Conservation (phyloP, 2,888 invertebrate genomes). For the Nudaria mundana region DNA sequence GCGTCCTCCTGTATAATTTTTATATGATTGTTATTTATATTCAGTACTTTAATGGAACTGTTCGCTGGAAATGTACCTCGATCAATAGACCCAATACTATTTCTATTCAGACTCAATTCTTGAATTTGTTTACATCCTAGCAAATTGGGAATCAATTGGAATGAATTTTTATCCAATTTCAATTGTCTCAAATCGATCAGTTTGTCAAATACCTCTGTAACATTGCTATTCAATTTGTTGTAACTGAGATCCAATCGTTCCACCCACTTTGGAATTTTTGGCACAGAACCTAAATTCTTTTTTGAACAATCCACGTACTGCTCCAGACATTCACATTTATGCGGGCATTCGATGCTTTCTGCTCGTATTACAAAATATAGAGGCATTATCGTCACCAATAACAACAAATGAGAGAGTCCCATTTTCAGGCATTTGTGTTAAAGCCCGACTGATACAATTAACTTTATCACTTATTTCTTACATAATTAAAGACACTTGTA, state of each 20-base stretch:
- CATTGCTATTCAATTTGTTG: conserved; percentile 69
- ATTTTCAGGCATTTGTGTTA: conserved; percentile 74
- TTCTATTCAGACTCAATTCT: conserved; percentile 83
- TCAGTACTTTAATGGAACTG: conserved; percentile 67
- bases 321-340: conserved; percentile 86
- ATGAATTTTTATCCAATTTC: conserved; percentile 80
- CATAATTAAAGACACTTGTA: conserved; percentile 57
- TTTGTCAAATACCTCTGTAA: conserved; percentile 57
- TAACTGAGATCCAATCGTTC: conserved; percentile 85
- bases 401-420: conserved; percentile 72
- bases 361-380: conserved; percentile 51
- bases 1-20: conserved; percentile 85
- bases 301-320: conserved; percentile 88
- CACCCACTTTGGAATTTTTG: conserved; percentile 89
- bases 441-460: conserved; percentile 56
- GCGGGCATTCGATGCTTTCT: conserved; percentile 82
- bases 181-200: conserved; percentile 58
- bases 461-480: conserved; percentile 56
- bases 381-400: conserved; percentile 59
- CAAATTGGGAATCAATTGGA: conserved; percentile 80
- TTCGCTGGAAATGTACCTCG: conserved; percentile 81
- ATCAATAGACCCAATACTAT: conserved; percentile 80
- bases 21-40: conserved; percentile 84
- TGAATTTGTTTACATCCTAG: conserved; percentile 74
- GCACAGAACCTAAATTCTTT: conserved; percentile 85